phyloP scores from a whole-genome alignment of 2,888 invertebrate species.

The Oasisia sp. region DNA sequence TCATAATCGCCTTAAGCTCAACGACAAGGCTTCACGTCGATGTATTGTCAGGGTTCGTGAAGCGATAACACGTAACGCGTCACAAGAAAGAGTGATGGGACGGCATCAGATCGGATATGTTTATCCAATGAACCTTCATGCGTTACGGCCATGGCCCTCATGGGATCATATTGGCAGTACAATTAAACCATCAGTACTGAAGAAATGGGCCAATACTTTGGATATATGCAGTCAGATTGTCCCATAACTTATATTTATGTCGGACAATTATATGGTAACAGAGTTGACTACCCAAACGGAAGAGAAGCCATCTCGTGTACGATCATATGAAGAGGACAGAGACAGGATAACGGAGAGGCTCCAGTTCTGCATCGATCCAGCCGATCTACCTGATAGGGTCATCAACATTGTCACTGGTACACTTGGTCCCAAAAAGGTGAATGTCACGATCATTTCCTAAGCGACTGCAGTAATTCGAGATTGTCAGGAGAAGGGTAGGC shows the following conservation, averaged over 20 bases:
- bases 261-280: not conserved
- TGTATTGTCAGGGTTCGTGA: slow-evolving; percentile 35
- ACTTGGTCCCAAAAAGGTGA: slow-evolving; percentile 27
- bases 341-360: slow-evolving; percentile 31
- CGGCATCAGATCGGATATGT: slow-evolving; percentile 45
- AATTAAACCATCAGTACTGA: slow-evolving; percentile 40
- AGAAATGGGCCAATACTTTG: slow-evolving; percentile 43
- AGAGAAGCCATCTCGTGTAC: slow-evolving; percentile 33
- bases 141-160: slow-evolving; percentile 45
- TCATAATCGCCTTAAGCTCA: slow-evolving; percentile 20
- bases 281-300: slow-evolving; percentile 36
- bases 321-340: slow-evolving; percentile 35
- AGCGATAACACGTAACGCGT: slow-evolving; percentile 44
- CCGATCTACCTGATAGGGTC: slow-evolving; percentile 26
- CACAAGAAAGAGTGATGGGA: slow-evolving; percentile 30
- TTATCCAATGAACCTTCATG: slow-evolving; percentile 48
- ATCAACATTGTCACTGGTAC: slow-evolving; percentile 31
- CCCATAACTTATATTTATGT: slow-evolving; percentile 25
- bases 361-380: slow-evolving; percentile 33
- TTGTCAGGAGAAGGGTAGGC: too few relatives aligned
- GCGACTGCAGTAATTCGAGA: too few relatives aligned
- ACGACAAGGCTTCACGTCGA: slow-evolving; percentile 39
- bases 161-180: slow-evolving; percentile 46
- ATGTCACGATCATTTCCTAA: not conserved
- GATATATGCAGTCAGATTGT: slow-evolving; percentile 37